These are phyloP conservation scores for Spatulosminthurus flaviceps DNA, from an alignment of 2,888 invertebrate species.

Conservation along the genomic window DNA sequence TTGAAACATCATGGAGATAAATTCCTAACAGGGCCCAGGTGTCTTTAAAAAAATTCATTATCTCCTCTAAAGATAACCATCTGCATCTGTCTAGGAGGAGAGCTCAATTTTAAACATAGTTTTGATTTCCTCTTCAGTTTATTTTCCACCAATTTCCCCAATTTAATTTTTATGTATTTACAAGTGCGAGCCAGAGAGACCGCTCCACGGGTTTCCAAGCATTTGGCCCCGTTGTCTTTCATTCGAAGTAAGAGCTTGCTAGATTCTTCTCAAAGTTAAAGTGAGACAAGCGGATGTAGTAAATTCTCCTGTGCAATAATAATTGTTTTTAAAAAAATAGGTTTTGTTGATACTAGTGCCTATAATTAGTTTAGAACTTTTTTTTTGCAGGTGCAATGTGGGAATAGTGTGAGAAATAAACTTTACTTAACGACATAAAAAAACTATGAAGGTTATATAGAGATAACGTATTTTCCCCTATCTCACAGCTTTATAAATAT, in stretches of 20 bases:
- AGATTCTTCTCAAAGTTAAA: too few species aligned
- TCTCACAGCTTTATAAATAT: too few species aligned
- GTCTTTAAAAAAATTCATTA: slow-evolving; percentile 38
- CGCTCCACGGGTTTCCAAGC: too few species aligned
- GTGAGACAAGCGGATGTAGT: slow-evolving; percentile 18
- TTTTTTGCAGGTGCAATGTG: not conserved
- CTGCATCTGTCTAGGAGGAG: slow-evolving; percentile 6
- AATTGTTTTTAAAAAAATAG: not conserved
- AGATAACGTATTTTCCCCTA: too few species aligned
- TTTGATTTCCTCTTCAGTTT: not conserved
- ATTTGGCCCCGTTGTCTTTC: not conserved
- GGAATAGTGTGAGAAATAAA: not conserved
- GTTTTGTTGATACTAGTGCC: not conserved
- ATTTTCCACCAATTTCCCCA: not conserved
- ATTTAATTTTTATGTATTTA: slow-evolving; percentile 1
- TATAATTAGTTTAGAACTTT: not conserved
- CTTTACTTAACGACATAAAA: not conserved
- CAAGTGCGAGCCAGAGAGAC: too few species aligned
- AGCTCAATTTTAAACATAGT: slow-evolving; percentile 34
- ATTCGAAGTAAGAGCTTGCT: not conserved
- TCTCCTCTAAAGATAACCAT: slow-evolving; percentile 34
- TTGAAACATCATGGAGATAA: not conserved
- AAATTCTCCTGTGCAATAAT: not conserved
- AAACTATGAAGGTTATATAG: too few species aligned
- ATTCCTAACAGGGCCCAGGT: slow-evolving; percentile 37